Percentiles rank a stretch among this genome's conserved stretches.
Evolutionary conservation across 1,140 invertebrate species (phyloP).

Genomic region (Drosophila jambulina): DNA sequence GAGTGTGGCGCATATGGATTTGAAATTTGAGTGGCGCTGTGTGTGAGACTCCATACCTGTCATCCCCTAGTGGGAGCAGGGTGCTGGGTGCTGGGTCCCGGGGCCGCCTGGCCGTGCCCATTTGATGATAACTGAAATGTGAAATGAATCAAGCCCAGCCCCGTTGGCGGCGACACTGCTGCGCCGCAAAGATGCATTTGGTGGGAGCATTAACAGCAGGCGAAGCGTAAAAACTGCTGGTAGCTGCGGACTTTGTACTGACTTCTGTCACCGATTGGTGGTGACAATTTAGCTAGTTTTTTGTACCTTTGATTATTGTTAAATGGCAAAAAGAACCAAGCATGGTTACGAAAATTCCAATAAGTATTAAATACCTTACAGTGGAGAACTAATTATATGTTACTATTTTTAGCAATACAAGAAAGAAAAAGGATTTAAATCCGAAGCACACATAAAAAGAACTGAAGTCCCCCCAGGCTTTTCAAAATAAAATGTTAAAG

Average conservation of each 20-base stretch:
- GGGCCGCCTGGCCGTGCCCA: slow-evolving; percentile 13
- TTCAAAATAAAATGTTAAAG: no score
- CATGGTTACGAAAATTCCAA: not conserved
- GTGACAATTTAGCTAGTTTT: not conserved
- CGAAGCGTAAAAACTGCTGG: slow-evolving; percentile 60
- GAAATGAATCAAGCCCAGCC: slow-evolving; percentile 57
- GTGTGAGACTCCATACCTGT: slow-evolving; percentile 4
- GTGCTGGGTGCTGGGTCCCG: not conserved
- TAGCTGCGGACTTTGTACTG: slow-evolving; percentile 14
- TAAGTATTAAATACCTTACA: not conserved
- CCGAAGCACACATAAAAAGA: no score
- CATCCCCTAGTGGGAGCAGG: slow-evolving; percentile 2
- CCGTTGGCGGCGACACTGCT: slow-evolving; percentile 31
- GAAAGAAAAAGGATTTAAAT: no score
- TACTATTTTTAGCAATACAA: no score
- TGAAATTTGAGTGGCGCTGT: slow-evolving; percentile 32
- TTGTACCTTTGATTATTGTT: not conserved
- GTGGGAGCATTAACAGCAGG: slow-evolving; percentile 50
- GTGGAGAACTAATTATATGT: not conserved
- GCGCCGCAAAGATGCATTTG: slow-evolving; percentile 56
- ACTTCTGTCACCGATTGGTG: not conserved
- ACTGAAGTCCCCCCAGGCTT: no score
- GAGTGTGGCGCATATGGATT: slow-evolving; percentile 35
- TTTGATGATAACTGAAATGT: slow-evolving; percentile 69
- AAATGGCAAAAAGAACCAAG: not conserved